Conservation (phyloP, 2,113 vertebrate genomes). For the Peromyscus californicus region DNA sequence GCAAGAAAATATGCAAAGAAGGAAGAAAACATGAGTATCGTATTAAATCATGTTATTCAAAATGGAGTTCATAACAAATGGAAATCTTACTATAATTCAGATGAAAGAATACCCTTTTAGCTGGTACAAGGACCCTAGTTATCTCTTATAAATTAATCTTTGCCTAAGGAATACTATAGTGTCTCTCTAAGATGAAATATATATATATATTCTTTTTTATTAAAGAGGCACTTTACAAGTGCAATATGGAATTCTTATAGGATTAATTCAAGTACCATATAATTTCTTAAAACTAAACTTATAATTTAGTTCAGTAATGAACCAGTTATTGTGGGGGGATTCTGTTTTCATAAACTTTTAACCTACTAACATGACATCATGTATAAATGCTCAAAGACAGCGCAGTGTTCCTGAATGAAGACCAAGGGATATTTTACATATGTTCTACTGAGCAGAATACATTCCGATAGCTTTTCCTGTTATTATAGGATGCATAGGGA, state of each 20-base stretch:
- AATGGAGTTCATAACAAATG: not conserved
- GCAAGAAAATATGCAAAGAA: not conserved
- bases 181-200: not conserved
- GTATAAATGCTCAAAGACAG: not conserved
- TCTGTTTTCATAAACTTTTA: not conserved
- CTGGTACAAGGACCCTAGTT: not conserved
- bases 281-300: no score
- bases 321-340: not conserved
- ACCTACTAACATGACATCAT: not conserved
- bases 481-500: not conserved
- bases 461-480: not conserved
- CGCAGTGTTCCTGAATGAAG: not conserved
- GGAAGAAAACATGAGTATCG: not conserved
- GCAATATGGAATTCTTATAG: not conserved
- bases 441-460: not conserved
- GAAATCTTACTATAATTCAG: not conserved
- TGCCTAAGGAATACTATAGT: rapidly evolving
- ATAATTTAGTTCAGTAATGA: not conserved
- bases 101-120: not conserved
- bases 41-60: not conserved
- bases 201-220: not conserved
- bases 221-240: not conserved
- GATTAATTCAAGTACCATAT: not conserved
- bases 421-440: not conserved
- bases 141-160: not conserved